Percentiles rank a stretch among this genome's conserved stretches.
These are phyloP conservation scores for Leptarthrus brevirostris DNA, from an alignment of 2,888 invertebrate species.

Conservation along the genomic window DNA sequence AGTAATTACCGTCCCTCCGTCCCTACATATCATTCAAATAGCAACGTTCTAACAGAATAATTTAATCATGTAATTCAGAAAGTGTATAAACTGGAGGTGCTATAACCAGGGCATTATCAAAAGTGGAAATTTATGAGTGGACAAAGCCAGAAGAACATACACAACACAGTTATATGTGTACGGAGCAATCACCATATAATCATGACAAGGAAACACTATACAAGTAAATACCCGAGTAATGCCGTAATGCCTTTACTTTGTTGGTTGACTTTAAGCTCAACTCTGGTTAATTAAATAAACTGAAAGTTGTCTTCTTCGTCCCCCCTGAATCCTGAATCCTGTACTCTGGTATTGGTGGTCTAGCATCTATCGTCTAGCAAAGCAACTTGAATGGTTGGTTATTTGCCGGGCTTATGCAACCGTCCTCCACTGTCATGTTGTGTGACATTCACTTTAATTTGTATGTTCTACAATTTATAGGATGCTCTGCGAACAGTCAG, in stretches of 20 bases:
- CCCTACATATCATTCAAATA: neutral
- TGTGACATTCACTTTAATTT: constrained; percentile 49
- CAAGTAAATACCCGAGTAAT: constrained; percentile 31
- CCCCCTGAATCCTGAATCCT: neutral
- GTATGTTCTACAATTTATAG: constrained; percentile 36
- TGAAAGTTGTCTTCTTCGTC: constrained; percentile 34
- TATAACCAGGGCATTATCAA: neutral
- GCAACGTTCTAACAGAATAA: neutral
- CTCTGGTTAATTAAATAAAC: constrained; percentile 41
- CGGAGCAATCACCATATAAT: constrained; percentile 2
- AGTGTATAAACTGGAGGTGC: neutral
- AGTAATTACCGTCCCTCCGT: neutral
- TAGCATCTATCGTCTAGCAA: neutral
- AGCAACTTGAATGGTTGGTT: constrained; percentile 37
- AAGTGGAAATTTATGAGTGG: constrained; percentile 17
- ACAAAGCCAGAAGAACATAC: neutral
- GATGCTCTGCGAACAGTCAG: neutral
- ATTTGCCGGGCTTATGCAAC: constrained; percentile 38
- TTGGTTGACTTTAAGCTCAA: constrained; percentile 40
- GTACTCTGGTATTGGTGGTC: too few species aligned
- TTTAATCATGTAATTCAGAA: constrained; percentile 6
- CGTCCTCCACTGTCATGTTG: constrained; percentile 43
- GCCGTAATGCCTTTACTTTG: constrained; percentile 30
- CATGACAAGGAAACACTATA: neutral
- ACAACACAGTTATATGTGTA: neutral